Evolutionary conservation across 2,113 vertebrate species (phyloP), one percentile per base, ranked within the genome.

Genomic region (Spilogale gracilis): DNA sequence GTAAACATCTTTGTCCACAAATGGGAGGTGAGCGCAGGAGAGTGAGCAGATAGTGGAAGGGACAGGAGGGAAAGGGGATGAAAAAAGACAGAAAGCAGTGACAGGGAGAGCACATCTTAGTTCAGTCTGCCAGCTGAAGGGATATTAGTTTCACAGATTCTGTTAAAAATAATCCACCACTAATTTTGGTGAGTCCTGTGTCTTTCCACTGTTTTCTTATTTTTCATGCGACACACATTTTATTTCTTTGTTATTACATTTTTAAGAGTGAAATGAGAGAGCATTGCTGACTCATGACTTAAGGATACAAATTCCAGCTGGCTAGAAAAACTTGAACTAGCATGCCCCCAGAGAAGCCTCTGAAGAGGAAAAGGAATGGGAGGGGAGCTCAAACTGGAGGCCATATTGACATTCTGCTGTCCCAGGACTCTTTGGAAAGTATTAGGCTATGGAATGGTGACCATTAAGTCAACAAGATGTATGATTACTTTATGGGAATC

Each of bases 1-100:
- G 98, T 99, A 99, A 99, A 99, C 98, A 99, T 99, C 98, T 99
- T 99, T 99, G 98, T 99, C 98, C 97, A 98, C 95, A 94, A 71
- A 98, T 98, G 98, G 84, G 94, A 95, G 97, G 94, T 95, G 96
- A 91, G 86, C 32, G 69, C 45, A 65, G 91, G 71, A 96, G 84
- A 84, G 38, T 76, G 80, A 93, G n/a, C 38, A 96, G 30, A 94
- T 38, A n/a, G 67, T 93, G 38, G 38, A 86, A 83, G 67, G 56
- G 80, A 11, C 52, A 80, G 60, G 80, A 96, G 43, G 91, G 69
- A 93, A 96, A 96, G 12, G 69, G 13, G 78, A 60, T 88, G 50
- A 50, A 48, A 43, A 85, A 93, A 97, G 86, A 97, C 97, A 76
- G 90, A 90, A 98, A 74, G 97, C 30, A 93, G 58, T 92, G 74